phyloP scores from a whole-genome alignment of 1,140 invertebrate genomes.

The Camponotus floridanus region DNA sequence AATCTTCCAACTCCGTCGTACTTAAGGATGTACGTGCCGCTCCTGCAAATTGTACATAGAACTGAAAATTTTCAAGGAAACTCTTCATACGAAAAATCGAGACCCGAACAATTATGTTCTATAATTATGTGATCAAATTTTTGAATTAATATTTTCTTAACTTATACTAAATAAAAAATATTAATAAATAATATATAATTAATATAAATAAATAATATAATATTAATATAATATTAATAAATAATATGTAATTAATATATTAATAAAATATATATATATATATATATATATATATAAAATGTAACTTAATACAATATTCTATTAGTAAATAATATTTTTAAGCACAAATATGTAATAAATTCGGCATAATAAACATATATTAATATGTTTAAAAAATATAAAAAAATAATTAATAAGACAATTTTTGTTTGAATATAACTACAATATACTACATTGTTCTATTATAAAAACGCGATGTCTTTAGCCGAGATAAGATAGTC shows the following conservation, averaged over 20 bases:
- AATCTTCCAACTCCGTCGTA: slow-evolving; percentile 3
- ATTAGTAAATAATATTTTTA: not conserved
- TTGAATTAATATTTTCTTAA: not conserved
- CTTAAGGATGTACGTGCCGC: slow-evolving; percentile 16
- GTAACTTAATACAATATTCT: not conserved
- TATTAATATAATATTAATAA: not conserved
- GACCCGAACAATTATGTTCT: not conserved
- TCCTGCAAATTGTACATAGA: slow-evolving; percentile 20
- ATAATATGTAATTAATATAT: too few species aligned
- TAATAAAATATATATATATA: not conserved
- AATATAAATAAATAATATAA: too few species aligned
- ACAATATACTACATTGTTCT: slow-evolving; percentile 27
- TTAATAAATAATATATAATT: too few species aligned
- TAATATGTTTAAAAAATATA: not conserved
- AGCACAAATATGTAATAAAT: not conserved
- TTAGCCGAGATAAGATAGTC: slow-evolving; percentile 34
- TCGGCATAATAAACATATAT: too few species aligned
- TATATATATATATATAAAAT: not conserved
- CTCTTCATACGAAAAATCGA: not conserved
- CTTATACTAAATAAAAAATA: not conserved
- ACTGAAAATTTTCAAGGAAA: slow-evolving; percentile 13
- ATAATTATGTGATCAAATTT: not conserved
- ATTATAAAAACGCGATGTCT: slow-evolving; percentile 68
- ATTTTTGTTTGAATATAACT: not conserved
- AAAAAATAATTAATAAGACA: not conserved